These are phyloP conservation scores for Danaus chrysippus DNA, from an alignment of 2,888 invertebrate genomes.

Conservation along the genomic window DNA sequence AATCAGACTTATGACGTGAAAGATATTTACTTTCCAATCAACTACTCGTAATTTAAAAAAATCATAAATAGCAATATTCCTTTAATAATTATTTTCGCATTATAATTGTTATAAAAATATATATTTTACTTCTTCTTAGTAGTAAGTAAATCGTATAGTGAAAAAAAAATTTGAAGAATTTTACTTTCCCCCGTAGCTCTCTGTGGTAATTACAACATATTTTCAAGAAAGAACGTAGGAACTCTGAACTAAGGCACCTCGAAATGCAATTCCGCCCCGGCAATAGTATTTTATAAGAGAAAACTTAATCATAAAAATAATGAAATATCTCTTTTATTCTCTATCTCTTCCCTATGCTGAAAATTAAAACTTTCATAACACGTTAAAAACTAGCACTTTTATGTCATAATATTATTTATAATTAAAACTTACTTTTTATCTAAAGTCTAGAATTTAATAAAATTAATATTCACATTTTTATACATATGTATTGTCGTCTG, in stretches of 20 bases:
- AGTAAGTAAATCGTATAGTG: slow-evolving; percentile 21
- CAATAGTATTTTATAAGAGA: slow-evolving; percentile 27
- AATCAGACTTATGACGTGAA: too few species aligned
- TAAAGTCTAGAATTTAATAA: too few species aligned
- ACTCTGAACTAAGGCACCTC: slow-evolving; percentile 21
- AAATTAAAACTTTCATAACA: too few species aligned
- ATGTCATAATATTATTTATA: too few species aligned
- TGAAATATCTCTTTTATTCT: too few species aligned
- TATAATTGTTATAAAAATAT: slow-evolving; percentile 16
- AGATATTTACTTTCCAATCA: too few species aligned
- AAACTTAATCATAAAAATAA: slow-evolving; percentile 20
- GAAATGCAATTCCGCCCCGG: slow-evolving; percentile 20
- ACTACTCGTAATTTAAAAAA: too few species aligned
- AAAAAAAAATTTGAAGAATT: slow-evolving; percentile 31
- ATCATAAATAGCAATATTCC: too few species aligned
- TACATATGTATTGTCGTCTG: slow-evolving; percentile 42
- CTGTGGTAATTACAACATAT: slow-evolving; percentile 31
- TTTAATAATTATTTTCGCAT: too few species aligned
- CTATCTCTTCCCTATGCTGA: not conserved
- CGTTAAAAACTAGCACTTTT: too few species aligned
- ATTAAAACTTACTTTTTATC: too few species aligned
- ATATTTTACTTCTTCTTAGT: not conserved
- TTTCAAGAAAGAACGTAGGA: slow-evolving; percentile 27
- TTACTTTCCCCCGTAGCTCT: slow-evolving; percentile 17
- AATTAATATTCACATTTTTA: too few species aligned